Evolutionary conservation across 2,888 invertebrate genomes (phyloP), one percentile per base, ranked within the genome.

Genomic region (Pogonocherus hispidulus): DNA sequence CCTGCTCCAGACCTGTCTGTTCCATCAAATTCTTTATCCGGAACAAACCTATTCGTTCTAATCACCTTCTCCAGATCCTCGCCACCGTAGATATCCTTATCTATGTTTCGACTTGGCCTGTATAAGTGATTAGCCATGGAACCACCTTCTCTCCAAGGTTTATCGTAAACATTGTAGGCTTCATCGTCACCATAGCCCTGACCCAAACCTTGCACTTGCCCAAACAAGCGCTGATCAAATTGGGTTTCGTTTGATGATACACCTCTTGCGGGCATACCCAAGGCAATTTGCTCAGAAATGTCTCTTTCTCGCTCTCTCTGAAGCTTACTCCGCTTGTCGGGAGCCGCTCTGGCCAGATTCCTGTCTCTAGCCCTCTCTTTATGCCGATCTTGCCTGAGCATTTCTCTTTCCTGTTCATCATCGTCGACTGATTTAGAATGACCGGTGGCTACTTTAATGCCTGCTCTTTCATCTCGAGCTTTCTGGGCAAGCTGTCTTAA

Each of bases 241-340:
- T 95, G 92, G 0, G 92, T 91, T 80, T 97, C 98, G 0, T 92
- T 92, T 4, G 89, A 90, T 6, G 88, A 85, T 11, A 64, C 32
- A 9, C 63, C 60, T 23, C 94, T 93, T 0, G 97, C 93, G 0
- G 99, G 98, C 86, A 98, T 86, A 0, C 98, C 98, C 11, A 99
- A 89, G 0, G 99, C 99, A 76, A 99, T 99, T 87, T 99, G 97
- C 83, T 99, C 99, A 6, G 97, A 98, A 67, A 99, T 97, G 82
- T 99, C 99, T 2, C 99, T 91, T 78, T 99, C 99, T 1, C 97
- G 89, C 80, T 97, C 96, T 46, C 94, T 90, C 79, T 95, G 95
- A 63, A 98, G 84, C 78, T 96, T 94, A 0, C 95, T 90, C 85
- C 95, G 90, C 82, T 98, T 98, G 80, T 99, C 98, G 0, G 98